Base-by-base conservation (phyloP, 2,113 vertebrate genomes). In the Poeciliopsis occidentalis region DNA sequence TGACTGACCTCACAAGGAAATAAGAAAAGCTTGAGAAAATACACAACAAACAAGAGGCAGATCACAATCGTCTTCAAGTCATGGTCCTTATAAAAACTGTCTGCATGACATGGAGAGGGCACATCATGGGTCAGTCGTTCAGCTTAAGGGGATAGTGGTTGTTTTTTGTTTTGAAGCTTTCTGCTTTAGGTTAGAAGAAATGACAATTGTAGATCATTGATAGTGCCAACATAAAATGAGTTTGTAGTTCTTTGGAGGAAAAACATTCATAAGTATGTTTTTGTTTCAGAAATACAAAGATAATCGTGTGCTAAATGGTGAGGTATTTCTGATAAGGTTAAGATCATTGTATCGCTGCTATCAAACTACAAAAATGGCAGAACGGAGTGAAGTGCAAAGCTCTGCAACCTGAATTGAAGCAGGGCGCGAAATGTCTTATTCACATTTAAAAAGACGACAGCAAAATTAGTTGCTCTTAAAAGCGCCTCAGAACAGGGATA, bases 11-110 rank as follows among this genome's bases (percentile, higher is more conserved):
- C 66, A 78, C 69, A 86, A 83, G 84, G 89, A 92, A 90, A 89
- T 87, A 81, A 90, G 89, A 78, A 88, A 74, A 76, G 85, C 90
- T 82, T 93, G 93, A 92, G 90, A 90, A 93, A 93, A 94, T 88
- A 91, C 88, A 86, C 85, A 90, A 90, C 84, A 87, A 80, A 85
- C 88, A 91, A 74, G 88, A 89, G 85, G 87, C 71, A 82, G 89
- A 89, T 91, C 81, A 27, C 80, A 90, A 89, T 85, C 83, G 77
- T 77, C 66, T 85, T 80, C 73, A 76, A 68, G 60, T 87, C 54
- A 80, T 69, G 75, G 80, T 80, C 61, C 66, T 87, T 78, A 84
- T 86, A 73, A 86, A 88, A 81, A 80, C 37, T 84, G 84, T 79
- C 81, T 79, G 70, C 30, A 22, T 84, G 77, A 83, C 76, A 78